Base-by-base conservation (phyloP, 1,140 invertebrate species). In the Drosophila mayri region DNA sequence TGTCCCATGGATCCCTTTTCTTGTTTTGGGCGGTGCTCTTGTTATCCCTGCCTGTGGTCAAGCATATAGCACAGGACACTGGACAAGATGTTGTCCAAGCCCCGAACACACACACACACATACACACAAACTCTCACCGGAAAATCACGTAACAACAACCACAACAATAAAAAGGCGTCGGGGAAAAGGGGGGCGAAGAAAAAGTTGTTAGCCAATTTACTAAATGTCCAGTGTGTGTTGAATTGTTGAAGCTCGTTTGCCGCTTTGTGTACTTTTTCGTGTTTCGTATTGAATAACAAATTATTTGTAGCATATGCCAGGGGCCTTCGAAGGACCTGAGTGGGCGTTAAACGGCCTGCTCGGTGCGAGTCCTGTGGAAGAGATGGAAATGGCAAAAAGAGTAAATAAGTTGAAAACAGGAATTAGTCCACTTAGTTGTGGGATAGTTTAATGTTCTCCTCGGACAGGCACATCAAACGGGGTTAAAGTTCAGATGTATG, bases 231-330 rank as follows among this genome's bases (percentile, higher is more conserved):
- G 71, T 78, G 55, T 80, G 61, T 67, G 66, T 70, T 62, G 64
- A 62, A 62, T 62, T 79, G 57, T 79, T 63, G 59, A 43, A 74
- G 79, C 83, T 87, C 76, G 82, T 87, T 87, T 87, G 76, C 83
- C 82, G 78, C 71, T 86, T 81, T 86, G 83, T 86, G 79, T 86
- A 76, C 83, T 82, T 87, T 87, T 78, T 79, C 63, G 82, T 86
- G 82, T 87, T 73, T 81, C 79, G 83, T 74, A 87, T 87, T 87
- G 83, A 87, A 87, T 87, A 87, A 87, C 83, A 87, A 87, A 87
- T 87, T 79, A 87, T 82, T 81, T 87, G 83, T 82, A 68, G 79
- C 83, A 87, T 87, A 82, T 87, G 83, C 68, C 81, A 50, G 54
- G 75, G 63, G 64, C 61, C 38, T 35, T 8, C 47, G 9, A 66